phyloP scores from a whole-genome alignment of 2,113 vertebrate species.

The Sula dactylatra region DNA sequence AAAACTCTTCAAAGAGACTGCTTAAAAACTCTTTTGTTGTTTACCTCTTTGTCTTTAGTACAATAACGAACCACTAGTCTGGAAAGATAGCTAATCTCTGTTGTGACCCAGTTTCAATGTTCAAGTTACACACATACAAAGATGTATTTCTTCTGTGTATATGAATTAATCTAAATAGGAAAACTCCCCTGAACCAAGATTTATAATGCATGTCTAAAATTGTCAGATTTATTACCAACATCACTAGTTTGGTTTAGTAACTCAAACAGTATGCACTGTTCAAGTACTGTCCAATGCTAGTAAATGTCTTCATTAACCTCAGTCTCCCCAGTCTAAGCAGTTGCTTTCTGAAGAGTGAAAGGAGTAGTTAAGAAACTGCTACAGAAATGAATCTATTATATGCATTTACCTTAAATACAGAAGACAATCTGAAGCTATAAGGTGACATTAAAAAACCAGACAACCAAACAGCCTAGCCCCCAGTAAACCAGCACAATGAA shows the following conservation, averaged over 20 bases:
- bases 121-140: background rate
- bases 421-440: background rate
- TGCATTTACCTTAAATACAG: background rate
- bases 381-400: background rate
- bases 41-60: background rate
- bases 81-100: background rate
- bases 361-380: background rate
- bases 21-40: background rate
- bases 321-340: background rate
- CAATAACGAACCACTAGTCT: background rate
- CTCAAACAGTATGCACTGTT: background rate
- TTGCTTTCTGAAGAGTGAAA: background rate
- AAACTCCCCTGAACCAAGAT: background rate
- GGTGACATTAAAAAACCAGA: background rate
- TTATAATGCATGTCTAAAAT: background rate
- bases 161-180: background rate
- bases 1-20: background rate
- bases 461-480: background rate
- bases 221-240: background rate
- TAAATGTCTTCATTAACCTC: background rate
- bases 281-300: background rate
- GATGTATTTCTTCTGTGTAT: background rate
- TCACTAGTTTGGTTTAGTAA: background rate
- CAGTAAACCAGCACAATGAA: background rate
- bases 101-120: background rate